Evolutionary conservation across 2,113 vertebrate genomes (phyloP).

Genomic region (Nipponia nippon): DNA sequence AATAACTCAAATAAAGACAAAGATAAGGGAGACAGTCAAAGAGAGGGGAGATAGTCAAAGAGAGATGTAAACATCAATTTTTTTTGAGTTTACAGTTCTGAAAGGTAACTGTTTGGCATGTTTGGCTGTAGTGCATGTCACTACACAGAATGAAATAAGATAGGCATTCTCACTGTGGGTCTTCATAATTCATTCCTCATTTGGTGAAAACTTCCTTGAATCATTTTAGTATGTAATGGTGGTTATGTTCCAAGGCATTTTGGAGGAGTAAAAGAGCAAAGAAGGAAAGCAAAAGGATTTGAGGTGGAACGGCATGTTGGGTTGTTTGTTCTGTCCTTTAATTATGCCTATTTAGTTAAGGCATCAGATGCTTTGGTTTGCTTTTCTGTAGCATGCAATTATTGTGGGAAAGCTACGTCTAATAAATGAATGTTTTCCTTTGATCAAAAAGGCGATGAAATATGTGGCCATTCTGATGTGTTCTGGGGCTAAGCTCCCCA

Average conservation of each 20-base stretch:
- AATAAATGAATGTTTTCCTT: slow-evolving; percentile 17
- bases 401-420: slow-evolving; percentile 32
- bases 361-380: slow-evolving; percentile 26
- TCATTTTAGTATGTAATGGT: not conserved
- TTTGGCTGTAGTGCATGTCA: not conserved
- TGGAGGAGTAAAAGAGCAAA: not conserved
- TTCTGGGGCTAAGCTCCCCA: not conserved
- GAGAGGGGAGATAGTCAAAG: not conserved
- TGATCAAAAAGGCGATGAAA: slow-evolving; percentile 21
- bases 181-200: not conserved
- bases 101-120: not conserved
- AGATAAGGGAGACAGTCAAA: not conserved
- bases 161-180: not conserved
- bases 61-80: not conserved
- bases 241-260: not conserved
- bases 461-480: slow-evolving; percentile 33
- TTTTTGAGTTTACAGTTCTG: not conserved
- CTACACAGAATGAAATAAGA: not conserved
- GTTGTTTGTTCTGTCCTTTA: slow-evolving; percentile 29
- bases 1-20: not conserved
- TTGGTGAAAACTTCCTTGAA: not conserved
- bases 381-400: slow-evolving; percentile 16
- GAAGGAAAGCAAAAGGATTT: slow-evolving; percentile 15
- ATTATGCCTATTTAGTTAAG: slow-evolving; percentile 24
- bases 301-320: not conserved